Base-by-base conservation (phyloP, 2,113 vertebrate genomes). In the Hemicordylus capensis region DNA sequence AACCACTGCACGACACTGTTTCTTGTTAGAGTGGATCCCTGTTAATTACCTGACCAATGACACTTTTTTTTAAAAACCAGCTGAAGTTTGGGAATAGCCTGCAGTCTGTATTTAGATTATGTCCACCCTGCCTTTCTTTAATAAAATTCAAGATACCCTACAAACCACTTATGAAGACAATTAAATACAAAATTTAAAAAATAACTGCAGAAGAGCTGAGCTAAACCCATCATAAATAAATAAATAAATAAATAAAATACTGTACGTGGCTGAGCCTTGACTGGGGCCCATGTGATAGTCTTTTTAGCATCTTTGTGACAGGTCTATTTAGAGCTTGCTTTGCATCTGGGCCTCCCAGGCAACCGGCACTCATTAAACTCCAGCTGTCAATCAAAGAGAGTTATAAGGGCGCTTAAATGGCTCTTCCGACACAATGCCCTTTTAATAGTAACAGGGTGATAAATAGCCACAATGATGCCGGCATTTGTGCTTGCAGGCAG, bases 291-390 rank as follows among this genome's bases (percentile, higher is more conserved):
- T 85, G 87, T 82, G 87, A 93, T 82, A 44, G 73, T 85, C 88
- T 88, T 81, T 72, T 76, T 76, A 92, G 88, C 90, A 74, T 67
- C 82, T 87, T 82, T 64, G 81, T 93, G 90, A 89, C 90, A 90
- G 88, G 86, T 93, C 89, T 88, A 75, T 74, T 84, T 58, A 58
- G 91, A 90, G 88, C 87, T 89, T 72, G 77, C 56, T 15, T 69
- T 42, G 34, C 15, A 31, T 22, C 85, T 64, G 74, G 63, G 77
- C 77, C 85, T 90, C 61, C 76, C 85, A 61, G 89, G 90, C 88
- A 80, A n/a, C 2, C 67, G 85, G 58, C 85, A 31, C 90, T 86
- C 87, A 3, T 83, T 87, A 78, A 88, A 92, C 83, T 79, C 42
- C 24, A 66, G 87, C 92, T 69, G 92, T 81, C 91, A 56, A 51